These are phyloP conservation scores for Parapsyche elsis DNA, from an alignment of 1,140 invertebrate genomes.

Conservation along the genomic window DNA sequence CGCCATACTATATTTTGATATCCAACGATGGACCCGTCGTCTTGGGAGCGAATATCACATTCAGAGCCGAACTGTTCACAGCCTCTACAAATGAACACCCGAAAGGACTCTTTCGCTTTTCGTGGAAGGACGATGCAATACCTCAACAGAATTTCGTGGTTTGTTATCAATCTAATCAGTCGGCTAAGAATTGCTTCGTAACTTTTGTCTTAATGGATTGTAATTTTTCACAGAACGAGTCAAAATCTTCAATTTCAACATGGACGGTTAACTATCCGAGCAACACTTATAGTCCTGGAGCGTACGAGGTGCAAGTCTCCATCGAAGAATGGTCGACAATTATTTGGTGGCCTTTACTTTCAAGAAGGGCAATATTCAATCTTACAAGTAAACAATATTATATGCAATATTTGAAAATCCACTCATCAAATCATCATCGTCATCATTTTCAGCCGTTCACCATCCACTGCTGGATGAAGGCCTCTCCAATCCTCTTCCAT, in stretches of 20 bases:
- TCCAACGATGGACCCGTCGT: conserved; percentile 72
- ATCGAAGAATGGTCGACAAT: conserved; percentile 65
- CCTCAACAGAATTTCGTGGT: conserved; percentile 67
- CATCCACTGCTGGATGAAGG: no score
- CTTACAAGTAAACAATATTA: conserved; percentile 69
- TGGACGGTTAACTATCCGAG: conserved; percentile 73
- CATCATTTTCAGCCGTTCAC: no score
- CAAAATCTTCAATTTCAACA: conserved; percentile 58
- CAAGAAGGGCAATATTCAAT: conserved; percentile 65
- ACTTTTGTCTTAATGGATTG: conserved; percentile 40
- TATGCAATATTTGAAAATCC: no score
- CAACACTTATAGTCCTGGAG: conserved; percentile 67
- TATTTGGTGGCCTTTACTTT: conserved; percentile 61
- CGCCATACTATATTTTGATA: conserved; percentile 59
- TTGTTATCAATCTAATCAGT: conserved; percentile 51
- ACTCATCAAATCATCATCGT: no score
- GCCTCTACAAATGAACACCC: conserved; percentile 61
- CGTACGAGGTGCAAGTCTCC: conserved; percentile 71
- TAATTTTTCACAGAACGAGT: conserved; percentile 59
- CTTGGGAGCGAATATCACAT: conserved; percentile 73
- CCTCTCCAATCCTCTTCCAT: no score
- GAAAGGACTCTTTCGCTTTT: conserved; percentile 62
- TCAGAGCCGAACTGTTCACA: conserved; percentile 70
- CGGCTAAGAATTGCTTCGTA: neutral
- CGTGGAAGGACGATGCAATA: conserved; percentile 71